Conservation (phyloP, 2,797 vertebrate species). For the Macropus fuliginosus region DNA sequence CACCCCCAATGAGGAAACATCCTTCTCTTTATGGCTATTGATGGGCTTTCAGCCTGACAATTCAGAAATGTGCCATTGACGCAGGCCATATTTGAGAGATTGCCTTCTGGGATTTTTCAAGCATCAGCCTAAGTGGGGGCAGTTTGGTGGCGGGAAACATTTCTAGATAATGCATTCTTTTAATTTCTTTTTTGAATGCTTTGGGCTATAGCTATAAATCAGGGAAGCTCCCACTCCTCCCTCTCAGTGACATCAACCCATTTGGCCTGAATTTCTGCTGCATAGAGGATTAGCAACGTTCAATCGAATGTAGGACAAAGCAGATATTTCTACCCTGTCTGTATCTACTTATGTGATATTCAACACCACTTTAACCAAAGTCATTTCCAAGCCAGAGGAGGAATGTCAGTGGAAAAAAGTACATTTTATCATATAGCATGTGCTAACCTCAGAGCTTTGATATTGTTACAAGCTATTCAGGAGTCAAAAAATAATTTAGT, state of each 20-base stretch:
- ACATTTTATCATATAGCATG: background rate
- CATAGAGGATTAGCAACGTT: slow-evolving; percentile 46
- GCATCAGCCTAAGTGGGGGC: slow-evolving; percentile 61
- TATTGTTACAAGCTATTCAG: slow-evolving; percentile 24
- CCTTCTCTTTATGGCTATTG: slow-evolving; percentile 66
- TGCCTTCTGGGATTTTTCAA: slow-evolving; percentile 69
- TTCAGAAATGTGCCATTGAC: slow-evolving; percentile 68
- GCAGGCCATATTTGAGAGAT: slow-evolving; percentile 67
- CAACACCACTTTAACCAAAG: slow-evolving; percentile 64
- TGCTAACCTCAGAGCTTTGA: slow-evolving; percentile 24
- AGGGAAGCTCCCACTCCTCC: slow-evolving; percentile 68
- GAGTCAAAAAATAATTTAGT: slow-evolving; percentile 20
- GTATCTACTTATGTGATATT: slow-evolving; percentile 65
- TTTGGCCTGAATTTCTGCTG: slow-evolving; percentile 55
- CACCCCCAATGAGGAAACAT: slow-evolving; percentile 70
- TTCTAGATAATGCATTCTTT: slow-evolving; percentile 76
- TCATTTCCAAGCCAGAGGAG: slow-evolving; percentile 47
- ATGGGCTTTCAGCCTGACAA: slow-evolving; percentile 70
- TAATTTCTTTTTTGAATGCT: slow-evolving; percentile 73
- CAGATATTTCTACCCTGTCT: slow-evolving; percentile 52
- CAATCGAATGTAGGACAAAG: slow-evolving; percentile 62
- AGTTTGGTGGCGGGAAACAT: slow-evolving; percentile 72
- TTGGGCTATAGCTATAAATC: slow-evolving; percentile 63
- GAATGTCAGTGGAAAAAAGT: slow-evolving; percentile 22
- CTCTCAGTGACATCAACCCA: slow-evolving; percentile 56